phyloP scores from a whole-genome alignment of 64 coral and sea anemone genomes.

The Cladopsammia gracilis region DNA sequence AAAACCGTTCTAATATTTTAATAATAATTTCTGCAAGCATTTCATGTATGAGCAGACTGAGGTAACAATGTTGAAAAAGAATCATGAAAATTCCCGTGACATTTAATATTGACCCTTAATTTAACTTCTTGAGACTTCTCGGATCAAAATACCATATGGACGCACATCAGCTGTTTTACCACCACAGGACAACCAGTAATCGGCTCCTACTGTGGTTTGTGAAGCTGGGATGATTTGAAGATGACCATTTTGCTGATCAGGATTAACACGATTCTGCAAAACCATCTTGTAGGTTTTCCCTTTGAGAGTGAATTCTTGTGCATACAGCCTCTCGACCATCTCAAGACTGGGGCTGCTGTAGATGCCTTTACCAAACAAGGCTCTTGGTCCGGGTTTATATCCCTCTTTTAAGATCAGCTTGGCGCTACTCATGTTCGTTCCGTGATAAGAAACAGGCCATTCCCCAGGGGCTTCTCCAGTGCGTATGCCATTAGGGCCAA shows the following conservation, averaged over 20 bases:
- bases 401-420: slow-evolving; percentile 37
- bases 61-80: too few species aligned
- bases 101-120: too few species aligned
- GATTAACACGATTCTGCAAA: slow-evolving; percentile 84
- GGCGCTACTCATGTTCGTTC: slow-evolving; percentile 31
- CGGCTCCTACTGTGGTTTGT: slow-evolving; percentile 59
- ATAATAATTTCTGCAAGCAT: too few species aligned
- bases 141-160: slow-evolving; percentile 70
- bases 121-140: background rate
- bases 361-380: slow-evolving; percentile 36
- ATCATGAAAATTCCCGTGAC: too few species aligned
- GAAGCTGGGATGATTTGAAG: slow-evolving; percentile 60
- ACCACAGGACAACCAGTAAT: slow-evolving; percentile 72
- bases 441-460: slow-evolving; percentile 81
- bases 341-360: slow-evolving; percentile 75
- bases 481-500: slow-evolving; percentile 65
- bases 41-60: too few species aligned
- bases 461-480: slow-evolving; percentile 19
- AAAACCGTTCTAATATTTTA: too few species aligned
- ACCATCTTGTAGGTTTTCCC: slow-evolving; percentile 71
- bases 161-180: slow-evolving; percentile 55
- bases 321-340: slow-evolving; percentile 56
- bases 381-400: slow-evolving; percentile 23
- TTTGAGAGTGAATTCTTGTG: slow-evolving; percentile 46
- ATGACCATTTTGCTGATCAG: slow-evolving; percentile 13